These are phyloP conservation scores for Cottoperca gobio DNA, from an alignment of 2,797 vertebrate species.

Conservation along the genomic window DNA sequence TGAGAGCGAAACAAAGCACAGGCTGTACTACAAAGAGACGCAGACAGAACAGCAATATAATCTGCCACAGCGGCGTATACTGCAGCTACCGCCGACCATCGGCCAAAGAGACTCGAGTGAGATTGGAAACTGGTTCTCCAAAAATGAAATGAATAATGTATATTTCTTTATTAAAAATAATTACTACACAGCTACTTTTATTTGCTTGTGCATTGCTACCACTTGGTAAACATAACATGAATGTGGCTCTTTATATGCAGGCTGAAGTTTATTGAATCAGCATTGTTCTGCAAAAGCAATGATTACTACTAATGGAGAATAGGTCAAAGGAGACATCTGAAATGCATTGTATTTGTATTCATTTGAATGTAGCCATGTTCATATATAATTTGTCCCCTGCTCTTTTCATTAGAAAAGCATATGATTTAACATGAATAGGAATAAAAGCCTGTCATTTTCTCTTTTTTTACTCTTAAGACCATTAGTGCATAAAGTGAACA, in stretches of 20 bases:
- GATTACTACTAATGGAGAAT: conserved; percentile 6
- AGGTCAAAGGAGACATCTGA: conserved; percentile 14
- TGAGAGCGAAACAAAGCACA: background rate
- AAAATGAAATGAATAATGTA: conserved; percentile 31
- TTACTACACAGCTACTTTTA: conserved; percentile 1
- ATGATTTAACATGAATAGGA: conserved; percentile 18
- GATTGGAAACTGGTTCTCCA: background rate
- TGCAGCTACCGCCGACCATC: background rate
- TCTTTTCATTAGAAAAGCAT: conserved; percentile 19
- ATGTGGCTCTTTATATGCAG: background rate
- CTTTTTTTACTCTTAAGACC: background rate
- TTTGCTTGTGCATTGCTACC: background rate
- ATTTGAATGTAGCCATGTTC: conserved; percentile 14
- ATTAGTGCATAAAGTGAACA: conserved; percentile 30
- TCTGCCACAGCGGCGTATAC: background rate
- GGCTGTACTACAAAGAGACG: background rate
- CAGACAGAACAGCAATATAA: background rate
- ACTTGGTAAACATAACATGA: conserved; percentile 5
- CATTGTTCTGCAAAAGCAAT: conserved; percentile 7
- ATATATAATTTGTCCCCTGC: background rate
- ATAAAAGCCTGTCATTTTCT: conserved; percentile 34
- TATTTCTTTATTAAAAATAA: conserved; percentile 26
- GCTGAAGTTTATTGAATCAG: conserved; percentile 10
- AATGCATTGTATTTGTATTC: conserved; percentile 11
- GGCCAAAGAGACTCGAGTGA: background rate